Percentiles rank a stretch among this genome's conserved stretches.
Conservation (phyloP, 2,888 invertebrate species). For the Crematogaster levior region DNA sequence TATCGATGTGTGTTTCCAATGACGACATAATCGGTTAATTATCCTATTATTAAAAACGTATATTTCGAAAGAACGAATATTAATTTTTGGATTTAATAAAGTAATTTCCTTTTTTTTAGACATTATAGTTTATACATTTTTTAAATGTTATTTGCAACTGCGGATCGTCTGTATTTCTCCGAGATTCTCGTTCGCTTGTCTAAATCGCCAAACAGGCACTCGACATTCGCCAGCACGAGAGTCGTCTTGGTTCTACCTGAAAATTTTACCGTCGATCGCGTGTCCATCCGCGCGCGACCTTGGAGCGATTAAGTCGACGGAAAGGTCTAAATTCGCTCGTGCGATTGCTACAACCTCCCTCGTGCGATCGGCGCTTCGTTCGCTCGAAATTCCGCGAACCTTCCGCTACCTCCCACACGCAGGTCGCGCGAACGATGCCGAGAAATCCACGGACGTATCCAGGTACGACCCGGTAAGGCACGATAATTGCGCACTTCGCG, state of each 20-base stretch:
- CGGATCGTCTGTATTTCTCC: neutral
- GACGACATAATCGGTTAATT: neutral
- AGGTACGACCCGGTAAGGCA: conserved; percentile 5
- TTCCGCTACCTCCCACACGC: conserved; percentile 27
- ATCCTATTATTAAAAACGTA: neutral
- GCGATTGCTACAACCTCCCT: conserved; percentile 68
- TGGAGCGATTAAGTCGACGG: conserved; percentile 73
- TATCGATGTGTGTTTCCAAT: neutral
- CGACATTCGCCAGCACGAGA: conserved; percentile 62
- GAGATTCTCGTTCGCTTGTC: neutral
- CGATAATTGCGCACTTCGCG: conserved; percentile 27
- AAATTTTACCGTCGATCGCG: conserved; percentile 74
- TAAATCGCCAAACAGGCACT: conserved; percentile 32
- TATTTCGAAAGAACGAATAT: neutral
- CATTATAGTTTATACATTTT: neutral
- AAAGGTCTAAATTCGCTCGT: conserved; percentile 71
- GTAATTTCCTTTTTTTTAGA: neutral
- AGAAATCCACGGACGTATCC: conserved; percentile 2
- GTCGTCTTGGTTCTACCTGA: conserved; percentile 65
- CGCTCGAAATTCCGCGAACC: conserved; percentile 68
- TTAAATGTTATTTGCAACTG: neutral
- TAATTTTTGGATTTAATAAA: neutral
- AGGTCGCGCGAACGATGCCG: neutral
- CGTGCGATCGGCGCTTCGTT: conserved; percentile 28
- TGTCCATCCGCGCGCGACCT: conserved; percentile 76